A percentile compares a stretch with the other conserved stretches of the same genome.
Conservation (phyloP, 2,113 vertebrate genomes). For the Hyaena hyaena region DNA sequence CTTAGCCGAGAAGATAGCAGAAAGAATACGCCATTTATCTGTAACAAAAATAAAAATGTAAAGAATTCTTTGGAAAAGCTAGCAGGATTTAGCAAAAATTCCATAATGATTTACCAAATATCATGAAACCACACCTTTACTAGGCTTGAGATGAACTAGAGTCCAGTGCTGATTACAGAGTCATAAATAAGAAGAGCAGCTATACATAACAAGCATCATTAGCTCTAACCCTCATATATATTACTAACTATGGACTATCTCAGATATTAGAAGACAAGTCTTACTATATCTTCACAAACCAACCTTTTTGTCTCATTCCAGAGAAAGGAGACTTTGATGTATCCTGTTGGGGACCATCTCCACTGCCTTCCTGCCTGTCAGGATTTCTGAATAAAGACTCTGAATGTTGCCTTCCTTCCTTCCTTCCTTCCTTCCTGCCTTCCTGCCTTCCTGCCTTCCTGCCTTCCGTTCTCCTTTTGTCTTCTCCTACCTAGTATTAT, state of each 20-base stretch:
- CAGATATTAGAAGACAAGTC: neutral
- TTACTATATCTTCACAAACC: neutral
- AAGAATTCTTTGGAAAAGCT: neutral
- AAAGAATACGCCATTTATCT: neutral
- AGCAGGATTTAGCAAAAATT: neutral
- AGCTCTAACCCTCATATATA: neutral
- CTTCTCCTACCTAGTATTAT: neutral
- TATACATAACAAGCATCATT: neutral
- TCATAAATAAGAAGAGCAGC: neutral
- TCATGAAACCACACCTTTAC: neutral
- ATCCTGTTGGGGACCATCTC: rapidly evolving
- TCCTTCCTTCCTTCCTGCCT: no score
- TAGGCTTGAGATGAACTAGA: neutral
- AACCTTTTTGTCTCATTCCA: neutral
- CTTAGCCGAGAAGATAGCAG: neutral
- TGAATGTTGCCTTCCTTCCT: neutral
- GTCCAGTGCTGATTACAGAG: neutral
- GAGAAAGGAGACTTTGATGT: neutral
- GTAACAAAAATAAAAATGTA: neutral
- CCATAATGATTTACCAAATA: neutral
- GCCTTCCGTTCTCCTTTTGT: neutral
- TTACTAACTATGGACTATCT: neutral
- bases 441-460: neutral
- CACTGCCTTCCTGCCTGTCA: neutral
- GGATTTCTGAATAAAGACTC: neutral